Percentiles rank a stretch among this genome's conserved stretches.
phyloP scores from a whole-genome alignment of 2,113 vertebrate genomes.

The Labeo catla region DNA sequence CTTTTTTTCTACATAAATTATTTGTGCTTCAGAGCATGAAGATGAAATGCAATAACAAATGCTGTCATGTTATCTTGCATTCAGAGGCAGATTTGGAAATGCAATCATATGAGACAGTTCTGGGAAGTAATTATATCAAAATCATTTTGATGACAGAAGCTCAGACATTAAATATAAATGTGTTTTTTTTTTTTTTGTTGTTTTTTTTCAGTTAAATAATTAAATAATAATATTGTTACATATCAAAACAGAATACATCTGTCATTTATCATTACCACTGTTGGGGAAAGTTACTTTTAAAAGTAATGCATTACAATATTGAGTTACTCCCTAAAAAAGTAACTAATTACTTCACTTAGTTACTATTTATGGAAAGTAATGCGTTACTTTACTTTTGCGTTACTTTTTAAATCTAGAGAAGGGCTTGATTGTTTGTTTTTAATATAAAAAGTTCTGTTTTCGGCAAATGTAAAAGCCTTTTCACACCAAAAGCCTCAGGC shows the following conservation, averaged over 20 bases:
- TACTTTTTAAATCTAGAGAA: too few species aligned
- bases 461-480: too few species aligned
- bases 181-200: not conserved
- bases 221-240: not conserved
- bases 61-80: not conserved
- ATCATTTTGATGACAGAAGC: not conserved
- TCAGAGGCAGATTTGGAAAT: not conserved
- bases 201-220: not conserved
- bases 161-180: not conserved
- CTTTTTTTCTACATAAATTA: not conserved
- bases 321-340: too few species aligned
- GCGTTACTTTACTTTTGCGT: too few species aligned
- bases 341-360: too few species aligned
- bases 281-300: too few species aligned
- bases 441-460: too few species aligned
- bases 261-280: not conserved
- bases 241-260: not conserved
- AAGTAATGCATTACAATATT: too few species aligned
- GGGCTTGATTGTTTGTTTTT: too few species aligned
- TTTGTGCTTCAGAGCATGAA: not conserved
- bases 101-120: not conserved
- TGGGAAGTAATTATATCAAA: not conserved
- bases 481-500: too few species aligned
- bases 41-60: not conserved
- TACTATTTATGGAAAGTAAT: too few species aligned